These are phyloP conservation scores for Teleogryllus occipitalis DNA, from an alignment of 1,140 invertebrate genomes.

Conservation along the genomic window DNA sequence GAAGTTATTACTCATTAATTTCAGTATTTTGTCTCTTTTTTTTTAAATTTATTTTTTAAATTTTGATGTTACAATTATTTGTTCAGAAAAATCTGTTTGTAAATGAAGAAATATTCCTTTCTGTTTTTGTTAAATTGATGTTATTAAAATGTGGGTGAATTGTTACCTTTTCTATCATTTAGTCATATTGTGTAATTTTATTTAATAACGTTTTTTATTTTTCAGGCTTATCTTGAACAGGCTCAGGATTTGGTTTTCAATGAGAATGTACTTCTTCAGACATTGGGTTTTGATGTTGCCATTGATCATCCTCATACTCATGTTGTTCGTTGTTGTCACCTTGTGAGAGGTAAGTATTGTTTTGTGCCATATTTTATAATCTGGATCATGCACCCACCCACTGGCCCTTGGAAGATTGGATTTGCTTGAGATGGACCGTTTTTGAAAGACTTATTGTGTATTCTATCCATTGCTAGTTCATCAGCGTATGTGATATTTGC, in stretches of 20 bases:
- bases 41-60: no score
- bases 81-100: no score
- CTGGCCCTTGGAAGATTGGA: background rate
- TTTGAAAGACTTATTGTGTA: background rate
- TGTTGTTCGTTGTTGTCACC: conserved; percentile 88
- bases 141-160: no score
- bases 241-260: conserved; percentile 88
- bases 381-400: background rate
- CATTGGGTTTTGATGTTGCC: conserved; percentile 91
- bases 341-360: conserved; percentile 71
- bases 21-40: no score
- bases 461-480: no score
- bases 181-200: background rate
- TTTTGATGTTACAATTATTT: no score
- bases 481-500: no score
- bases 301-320: conserved; percentile 96
- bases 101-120: no score
- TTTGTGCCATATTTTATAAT: background rate
- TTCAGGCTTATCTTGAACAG: conserved; percentile 65
- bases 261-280: conserved; percentile 92
- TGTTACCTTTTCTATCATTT: no score
- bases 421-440: background rate
- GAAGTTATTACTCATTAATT: no score
- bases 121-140: no score
- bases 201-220: conserved; percentile 38